These are phyloP conservation scores for Limnodromus scolopaceus DNA, from an alignment of 2,797 vertebrate genomes.

Conservation along the genomic window DNA sequence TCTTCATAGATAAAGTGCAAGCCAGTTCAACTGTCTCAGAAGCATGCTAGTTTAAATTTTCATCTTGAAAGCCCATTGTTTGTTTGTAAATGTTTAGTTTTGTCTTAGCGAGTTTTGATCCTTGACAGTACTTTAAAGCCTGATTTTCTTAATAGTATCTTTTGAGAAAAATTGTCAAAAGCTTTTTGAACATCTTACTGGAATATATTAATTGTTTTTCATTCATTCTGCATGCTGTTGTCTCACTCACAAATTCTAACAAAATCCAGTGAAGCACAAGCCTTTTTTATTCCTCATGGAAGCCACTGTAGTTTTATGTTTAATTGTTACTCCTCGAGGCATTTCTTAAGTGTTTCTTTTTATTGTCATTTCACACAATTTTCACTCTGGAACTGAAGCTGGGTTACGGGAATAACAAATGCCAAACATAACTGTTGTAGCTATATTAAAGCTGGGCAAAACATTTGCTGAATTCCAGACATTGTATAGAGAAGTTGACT, in stretches of 20 bases:
- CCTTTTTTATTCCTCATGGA: not conserved
- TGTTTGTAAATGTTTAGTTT: not conserved
- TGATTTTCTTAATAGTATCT: not conserved
- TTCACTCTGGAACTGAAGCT: not conserved
- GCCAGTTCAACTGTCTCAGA: not conserved
- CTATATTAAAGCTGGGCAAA: not conserved
- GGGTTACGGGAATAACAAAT: not conserved
- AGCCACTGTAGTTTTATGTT: not conserved
- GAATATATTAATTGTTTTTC: not conserved
- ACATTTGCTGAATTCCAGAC: not conserved
- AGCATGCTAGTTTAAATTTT: not conserved
- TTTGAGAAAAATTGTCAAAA: not conserved
- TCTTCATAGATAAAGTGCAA: not conserved
- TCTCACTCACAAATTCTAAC: not conserved
- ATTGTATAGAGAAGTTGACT: not conserved
- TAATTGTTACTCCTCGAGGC: not conserved
- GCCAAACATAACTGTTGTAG: not conserved
- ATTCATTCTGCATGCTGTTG: not conserved
- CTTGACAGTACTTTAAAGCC: not conserved
- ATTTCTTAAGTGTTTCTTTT: not conserved
- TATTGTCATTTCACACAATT: not conserved
- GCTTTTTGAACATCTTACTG: not conserved
- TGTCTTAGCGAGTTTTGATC: not conserved
- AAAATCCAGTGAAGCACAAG: not conserved
- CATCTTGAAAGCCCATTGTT: not conserved